phyloP scores from a whole-genome alignment of 2,113 vertebrate genomes.

The Scolopax mira region DNA sequence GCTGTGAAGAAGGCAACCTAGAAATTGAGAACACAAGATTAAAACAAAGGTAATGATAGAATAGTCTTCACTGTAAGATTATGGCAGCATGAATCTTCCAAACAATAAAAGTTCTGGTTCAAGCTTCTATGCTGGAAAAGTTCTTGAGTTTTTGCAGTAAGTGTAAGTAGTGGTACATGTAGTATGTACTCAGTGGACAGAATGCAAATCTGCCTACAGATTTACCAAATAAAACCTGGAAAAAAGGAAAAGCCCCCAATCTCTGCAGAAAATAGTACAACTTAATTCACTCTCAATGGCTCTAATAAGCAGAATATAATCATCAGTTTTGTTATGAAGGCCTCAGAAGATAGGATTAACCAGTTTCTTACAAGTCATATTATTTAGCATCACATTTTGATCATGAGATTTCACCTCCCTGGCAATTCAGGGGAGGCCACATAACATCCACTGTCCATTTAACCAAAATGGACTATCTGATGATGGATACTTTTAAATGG shows the following conservation, averaged over 20 bases:
- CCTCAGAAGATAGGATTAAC: not conserved
- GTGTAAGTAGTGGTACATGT: not conserved
- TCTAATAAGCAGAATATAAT: not conserved
- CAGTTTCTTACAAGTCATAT: not conserved
- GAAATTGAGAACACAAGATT: not conserved
- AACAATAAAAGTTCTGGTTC: not conserved
- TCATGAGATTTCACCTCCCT: not conserved
- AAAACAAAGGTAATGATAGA: not conserved
- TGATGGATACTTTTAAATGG: not conserved
- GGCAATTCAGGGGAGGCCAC: not conserved
- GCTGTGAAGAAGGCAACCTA: not conserved
- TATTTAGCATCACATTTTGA: not conserved
- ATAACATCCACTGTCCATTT: not conserved
- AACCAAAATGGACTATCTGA: not conserved
- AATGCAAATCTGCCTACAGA: not conserved
- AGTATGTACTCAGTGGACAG: not conserved
- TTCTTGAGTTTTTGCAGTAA: not conserved
- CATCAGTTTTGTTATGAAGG: not conserved
- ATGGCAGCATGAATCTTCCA: not conserved
- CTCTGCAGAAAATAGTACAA: not conserved
- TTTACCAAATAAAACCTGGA: not conserved
- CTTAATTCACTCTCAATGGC: not conserved
- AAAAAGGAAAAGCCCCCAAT: not conserved
- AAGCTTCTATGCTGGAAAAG: not conserved
- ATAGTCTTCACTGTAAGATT: not conserved